phyloP scores from a whole-genome alignment of 35 echinoderm and acorn worm species.

The Apostichopus japonicus region DNA sequence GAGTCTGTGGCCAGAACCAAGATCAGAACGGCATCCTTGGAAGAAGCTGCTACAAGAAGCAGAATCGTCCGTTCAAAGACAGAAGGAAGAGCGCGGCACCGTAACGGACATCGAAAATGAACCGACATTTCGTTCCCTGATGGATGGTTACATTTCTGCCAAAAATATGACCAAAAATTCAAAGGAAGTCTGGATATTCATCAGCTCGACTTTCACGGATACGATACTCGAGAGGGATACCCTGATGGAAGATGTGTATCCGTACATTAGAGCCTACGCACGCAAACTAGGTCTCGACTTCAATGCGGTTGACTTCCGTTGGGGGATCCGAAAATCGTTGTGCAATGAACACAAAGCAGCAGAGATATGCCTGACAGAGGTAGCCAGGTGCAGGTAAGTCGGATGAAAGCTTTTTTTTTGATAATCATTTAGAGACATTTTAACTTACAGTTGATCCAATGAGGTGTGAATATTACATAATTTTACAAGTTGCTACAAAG shows the following conservation, averaged over 20 bases:
- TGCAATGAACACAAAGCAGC: slow-evolving; percentile 77
- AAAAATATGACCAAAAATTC: slow-evolving; percentile 56
- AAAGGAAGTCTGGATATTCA: slow-evolving; percentile 85
- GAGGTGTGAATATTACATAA: not conserved
- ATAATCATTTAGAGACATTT: not conserved
- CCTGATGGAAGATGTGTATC: slow-evolving; percentile 90
- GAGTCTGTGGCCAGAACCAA: slow-evolving; percentile 55
- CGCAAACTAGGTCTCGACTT: slow-evolving; percentile 79
- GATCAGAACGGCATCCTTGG: slow-evolving; percentile 80
- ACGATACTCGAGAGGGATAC: slow-evolving; percentile 79
- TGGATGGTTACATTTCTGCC: slow-evolving; percentile 58
- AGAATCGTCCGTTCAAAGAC: slow-evolving; percentile 47
- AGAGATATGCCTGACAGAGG: slow-evolving; percentile 85
- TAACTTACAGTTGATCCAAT: not conserved
- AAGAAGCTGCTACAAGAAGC: slow-evolving; percentile 77
- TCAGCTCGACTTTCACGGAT: slow-evolving; percentile 98
- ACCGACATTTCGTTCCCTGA: slow-evolving; percentile 51
- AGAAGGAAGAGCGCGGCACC: slow-evolving; percentile 5
- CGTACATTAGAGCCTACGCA: slow-evolving; percentile 73
- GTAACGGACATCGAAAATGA: slow-evolving; percentile 45
- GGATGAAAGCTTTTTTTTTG: too few relatives aligned
- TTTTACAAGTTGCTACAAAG: not conserved
- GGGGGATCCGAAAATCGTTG: slow-evolving; percentile 76
- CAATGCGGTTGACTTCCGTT: slow-evolving; percentile 89
- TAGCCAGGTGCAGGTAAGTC: slow-evolving; percentile 92